Percentiles rank a stretch among this genome's conserved stretches.
These are phyloP conservation scores for Apamea monoglypha DNA, from an alignment of 2,888 invertebrate species.

Conservation along the genomic window DNA sequence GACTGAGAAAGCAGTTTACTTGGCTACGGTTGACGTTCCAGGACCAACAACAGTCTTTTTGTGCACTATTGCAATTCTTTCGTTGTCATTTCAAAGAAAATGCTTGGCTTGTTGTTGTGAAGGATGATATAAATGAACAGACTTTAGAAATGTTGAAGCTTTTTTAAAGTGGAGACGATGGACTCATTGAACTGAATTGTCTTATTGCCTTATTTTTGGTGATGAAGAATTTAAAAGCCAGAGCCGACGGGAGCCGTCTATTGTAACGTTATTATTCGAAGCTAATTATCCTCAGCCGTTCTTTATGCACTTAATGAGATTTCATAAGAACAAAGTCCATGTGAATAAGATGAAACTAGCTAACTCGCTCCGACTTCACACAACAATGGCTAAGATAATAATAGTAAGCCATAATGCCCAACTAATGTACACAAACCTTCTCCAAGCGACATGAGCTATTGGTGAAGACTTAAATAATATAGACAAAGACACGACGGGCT, in stretches of 20 bases:
- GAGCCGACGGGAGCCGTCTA: no score
- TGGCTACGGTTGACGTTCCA: conserved; percentile 55
- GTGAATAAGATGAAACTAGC: not conserved
- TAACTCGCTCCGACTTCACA: not conserved
- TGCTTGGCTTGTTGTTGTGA: conserved; percentile 51
- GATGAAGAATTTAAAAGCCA: not conserved
- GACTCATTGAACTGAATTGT: conserved; percentile 10
- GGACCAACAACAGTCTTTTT: conserved; percentile 55
- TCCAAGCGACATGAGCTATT: not conserved
- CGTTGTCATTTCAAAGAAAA: conserved; percentile 60
- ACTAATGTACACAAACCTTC: not conserved
- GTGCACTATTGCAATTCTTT: conserved; percentile 61
- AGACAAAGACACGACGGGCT: not conserved
- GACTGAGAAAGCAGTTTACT: conserved; percentile 55
- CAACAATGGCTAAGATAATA: no score
- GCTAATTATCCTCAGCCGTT: no score
- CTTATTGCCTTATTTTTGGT: not conserved
- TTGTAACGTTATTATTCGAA: not conserved
- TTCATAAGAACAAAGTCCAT: not conserved
- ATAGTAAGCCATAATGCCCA: not conserved
- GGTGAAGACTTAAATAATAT: not conserved
- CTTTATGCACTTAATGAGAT: not conserved
- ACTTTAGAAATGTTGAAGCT: conserved; percentile 19
- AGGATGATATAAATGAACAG: conserved; percentile 50
- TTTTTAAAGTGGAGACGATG: conserved; percentile 20